Conservation (phyloP, 1,140 invertebrate species). For the Eriocheir sinensis region DNA sequence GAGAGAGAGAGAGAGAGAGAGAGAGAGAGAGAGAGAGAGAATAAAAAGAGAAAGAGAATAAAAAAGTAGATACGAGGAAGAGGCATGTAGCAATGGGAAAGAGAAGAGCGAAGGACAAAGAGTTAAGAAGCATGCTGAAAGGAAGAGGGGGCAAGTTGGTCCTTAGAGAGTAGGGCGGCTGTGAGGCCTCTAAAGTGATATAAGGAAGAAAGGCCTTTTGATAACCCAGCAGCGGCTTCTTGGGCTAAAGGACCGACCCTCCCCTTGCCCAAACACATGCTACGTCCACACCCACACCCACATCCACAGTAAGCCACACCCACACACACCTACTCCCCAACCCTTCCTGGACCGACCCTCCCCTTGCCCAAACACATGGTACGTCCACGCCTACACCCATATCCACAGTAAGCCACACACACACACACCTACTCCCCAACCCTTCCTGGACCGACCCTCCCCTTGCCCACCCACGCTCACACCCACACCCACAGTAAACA, state of each 20-base stretch:
- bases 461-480: neutral
- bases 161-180: too few relatives aligned
- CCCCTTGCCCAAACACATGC: neutral
- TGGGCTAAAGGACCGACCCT: neutral
- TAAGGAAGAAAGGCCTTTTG: too few relatives aligned
- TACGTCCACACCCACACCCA: slow-evolving; percentile 31
- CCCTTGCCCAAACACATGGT: neutral
- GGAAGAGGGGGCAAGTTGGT: too few relatives aligned
- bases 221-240: neutral
- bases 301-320: neutral
- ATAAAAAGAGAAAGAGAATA: too few relatives aligned
- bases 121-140: too few relatives aligned
- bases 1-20: slow-evolving; percentile 13
- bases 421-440: neutral
- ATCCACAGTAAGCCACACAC: neutral
- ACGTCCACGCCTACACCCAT: neutral
- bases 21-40: neutral
- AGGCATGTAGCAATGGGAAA: too few relatives aligned
- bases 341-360: neutral
- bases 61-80: too few relatives aligned
- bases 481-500: neutral
- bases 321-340: slow-evolving; percentile 26
- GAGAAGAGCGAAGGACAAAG: too few relatives aligned
- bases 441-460: neutral
- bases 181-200: too few relatives aligned